These are phyloP conservation scores for Hirudinaria manillensis DNA, from an alignment of 2,888 invertebrate species.

Conservation along the genomic window DNA sequence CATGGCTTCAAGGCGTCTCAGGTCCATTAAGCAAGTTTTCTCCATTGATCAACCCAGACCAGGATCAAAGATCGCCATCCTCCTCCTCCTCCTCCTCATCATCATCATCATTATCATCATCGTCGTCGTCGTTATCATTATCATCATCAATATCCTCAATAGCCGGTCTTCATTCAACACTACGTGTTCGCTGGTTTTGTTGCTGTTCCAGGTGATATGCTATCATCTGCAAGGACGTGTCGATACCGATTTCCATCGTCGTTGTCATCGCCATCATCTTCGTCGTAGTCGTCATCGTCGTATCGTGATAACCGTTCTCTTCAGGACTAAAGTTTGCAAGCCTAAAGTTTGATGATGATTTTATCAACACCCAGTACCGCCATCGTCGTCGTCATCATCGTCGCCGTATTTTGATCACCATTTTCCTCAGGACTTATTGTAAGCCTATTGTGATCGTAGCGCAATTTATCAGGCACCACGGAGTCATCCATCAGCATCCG, in stretches of 20 bases:
- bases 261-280: slow-evolving; percentile 19
- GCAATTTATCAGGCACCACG: background rate
- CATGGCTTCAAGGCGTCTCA: too few relatives aligned
- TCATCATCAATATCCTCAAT: slow-evolving; percentile 28
- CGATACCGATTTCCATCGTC: background rate
- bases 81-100: background rate
- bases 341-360: too few relatives aligned
- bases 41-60: background rate
- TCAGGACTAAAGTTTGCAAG: too few relatives aligned
- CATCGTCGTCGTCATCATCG: too few relatives aligned
- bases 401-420: too few relatives aligned
- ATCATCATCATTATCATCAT: slow-evolving; percentile 19
- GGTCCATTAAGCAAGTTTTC: too few relatives aligned
- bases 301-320: slow-evolving; percentile 5
- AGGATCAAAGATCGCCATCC: background rate
- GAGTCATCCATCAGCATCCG: too few relatives aligned
- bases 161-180: slow-evolving; percentile 16
- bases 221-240: background rate
- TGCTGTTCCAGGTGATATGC: background rate
- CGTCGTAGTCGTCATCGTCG: slow-evolving; percentile 19
- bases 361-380: too few relatives aligned
- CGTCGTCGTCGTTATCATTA: slow-evolving; percentile 12
- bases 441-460: background rate
- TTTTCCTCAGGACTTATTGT: slow-evolving; percentile 4
- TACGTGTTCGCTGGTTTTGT: background rate